These are phyloP conservation scores for Zootermopsis nevadensis DNA, from an alignment of 2,888 invertebrate species.

Conservation along the genomic window DNA sequence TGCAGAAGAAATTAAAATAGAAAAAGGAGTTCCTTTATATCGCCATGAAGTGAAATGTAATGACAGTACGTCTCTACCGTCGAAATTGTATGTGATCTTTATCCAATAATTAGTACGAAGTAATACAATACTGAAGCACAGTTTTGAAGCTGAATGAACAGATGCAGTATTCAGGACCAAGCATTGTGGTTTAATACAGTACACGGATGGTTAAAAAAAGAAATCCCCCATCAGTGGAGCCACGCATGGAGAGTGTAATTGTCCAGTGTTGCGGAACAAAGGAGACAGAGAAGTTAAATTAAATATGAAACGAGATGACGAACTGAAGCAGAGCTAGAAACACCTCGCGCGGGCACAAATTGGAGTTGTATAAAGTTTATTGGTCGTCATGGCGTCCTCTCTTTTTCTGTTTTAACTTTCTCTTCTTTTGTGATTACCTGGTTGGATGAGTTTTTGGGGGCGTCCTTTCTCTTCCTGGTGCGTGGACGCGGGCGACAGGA, in stretches of 20 bases:
- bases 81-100: too few relatives aligned
- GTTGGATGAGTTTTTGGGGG: constrained; percentile 28
- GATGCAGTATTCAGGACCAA: neutral
- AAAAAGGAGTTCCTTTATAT: too few relatives aligned
- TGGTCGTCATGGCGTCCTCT: neutral
- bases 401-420: constrained; percentile 6
- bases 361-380: constrained; percentile 15
- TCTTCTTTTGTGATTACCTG: constrained; percentile 33
- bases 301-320: constrained; percentile 9
- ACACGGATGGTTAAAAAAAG: neutral
- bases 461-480: constrained; percentile 19
- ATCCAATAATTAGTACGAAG: too few relatives aligned
- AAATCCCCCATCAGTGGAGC: neutral
- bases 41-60: too few relatives aligned
- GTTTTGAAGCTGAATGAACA: neutral
- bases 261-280: constrained; percentile 32
- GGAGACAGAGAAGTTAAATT: constrained; percentile 23
- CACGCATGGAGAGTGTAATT: neutral
- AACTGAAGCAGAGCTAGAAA: neutral
- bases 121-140: too few relatives aligned
- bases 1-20: too few relatives aligned
- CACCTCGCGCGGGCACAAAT: neutral
- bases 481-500: constrained; percentile 11
- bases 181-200: neutral
- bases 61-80: too few relatives aligned